Percentiles rank a stretch among this genome's conserved stretches.
Evolutionary conservation across 1,140 invertebrate species (phyloP).

Genomic region (Brachionus paranguensis): DNA sequence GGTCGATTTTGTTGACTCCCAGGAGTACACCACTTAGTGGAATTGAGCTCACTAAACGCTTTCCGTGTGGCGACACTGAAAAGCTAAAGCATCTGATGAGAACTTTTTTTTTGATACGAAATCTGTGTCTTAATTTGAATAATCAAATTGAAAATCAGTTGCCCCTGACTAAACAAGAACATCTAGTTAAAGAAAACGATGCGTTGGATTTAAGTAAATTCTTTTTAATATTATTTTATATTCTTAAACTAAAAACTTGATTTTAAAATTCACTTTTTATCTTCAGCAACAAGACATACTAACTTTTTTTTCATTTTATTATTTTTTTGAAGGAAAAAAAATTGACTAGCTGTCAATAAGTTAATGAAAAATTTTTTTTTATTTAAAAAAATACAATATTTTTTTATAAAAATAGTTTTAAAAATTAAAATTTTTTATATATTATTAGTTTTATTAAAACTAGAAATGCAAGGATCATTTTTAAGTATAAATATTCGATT

Average conservation of each 20-base stretch:
- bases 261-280: too few species aligned
- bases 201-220: constrained; percentile 83
- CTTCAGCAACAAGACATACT: too few species aligned
- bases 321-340: too few species aligned
- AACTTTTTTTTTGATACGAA: constrained; percentile 84
- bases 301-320: too few species aligned
- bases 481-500: too few species aligned
- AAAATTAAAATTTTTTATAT: too few species aligned
- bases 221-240: not conserved
- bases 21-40: constrained; percentile 93
- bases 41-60: constrained; percentile 83
- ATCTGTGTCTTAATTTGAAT: constrained; percentile 71
- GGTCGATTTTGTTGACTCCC: constrained; percentile 86
- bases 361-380: too few species aligned
- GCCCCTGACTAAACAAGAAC: constrained; percentile 80
- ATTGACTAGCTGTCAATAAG: too few species aligned
- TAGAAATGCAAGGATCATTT: too few species aligned
- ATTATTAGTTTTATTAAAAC: too few species aligned
- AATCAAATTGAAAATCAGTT: constrained; percentile 77
- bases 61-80: constrained; percentile 94
- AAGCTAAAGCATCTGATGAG: constrained; percentile 80
- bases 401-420: too few species aligned
- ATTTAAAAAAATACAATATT: too few species aligned
- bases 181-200: constrained; percentile 81
- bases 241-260: not conserved